These are phyloP conservation scores for Eueides isabella DNA, from an alignment of 1,140 invertebrate genomes.

Conservation along the genomic window DNA sequence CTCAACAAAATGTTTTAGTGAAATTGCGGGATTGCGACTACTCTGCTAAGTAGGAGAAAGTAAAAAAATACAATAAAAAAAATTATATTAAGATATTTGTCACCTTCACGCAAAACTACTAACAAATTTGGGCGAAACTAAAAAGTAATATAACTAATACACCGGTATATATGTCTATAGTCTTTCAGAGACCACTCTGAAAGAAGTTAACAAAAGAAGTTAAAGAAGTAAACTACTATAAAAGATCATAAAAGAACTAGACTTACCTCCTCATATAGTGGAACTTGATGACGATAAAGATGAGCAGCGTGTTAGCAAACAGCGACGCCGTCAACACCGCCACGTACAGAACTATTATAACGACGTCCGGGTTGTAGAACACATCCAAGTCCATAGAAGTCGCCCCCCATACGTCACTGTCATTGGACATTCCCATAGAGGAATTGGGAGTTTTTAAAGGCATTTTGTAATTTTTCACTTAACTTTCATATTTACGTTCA, in stretches of 20 bases:
- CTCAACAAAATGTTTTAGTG: too few relatives aligned
- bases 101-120: too few relatives aligned
- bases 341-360: conserved; percentile 84
- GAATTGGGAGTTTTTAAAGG: conserved; percentile 26
- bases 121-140: too few relatives aligned
- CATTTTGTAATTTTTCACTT: conserved; percentile 30
- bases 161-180: too few relatives aligned
- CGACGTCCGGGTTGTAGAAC: conserved; percentile 72
- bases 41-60: too few relatives aligned
- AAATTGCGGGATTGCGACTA: too few relatives aligned
- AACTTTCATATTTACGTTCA: background rate
- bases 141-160: too few relatives aligned
- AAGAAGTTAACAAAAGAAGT: too few relatives aligned
- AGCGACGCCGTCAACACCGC: conserved; percentile 84
- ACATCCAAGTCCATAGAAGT: conserved; percentile 63
- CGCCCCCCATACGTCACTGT: conserved; percentile 44
- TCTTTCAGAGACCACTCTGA: too few relatives aligned
- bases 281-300: conserved; percentile 86
- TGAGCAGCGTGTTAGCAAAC: conserved; percentile 85
- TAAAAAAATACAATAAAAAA: too few relatives aligned
- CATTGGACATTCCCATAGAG: conserved; percentile 40
- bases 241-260: background rate
- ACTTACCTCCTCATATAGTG: conserved; percentile 87
- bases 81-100: too few relatives aligned
- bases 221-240: too few relatives aligned